Conservation (phyloP, 1,140 invertebrate species). For the Antheraea mylitta region DNA sequence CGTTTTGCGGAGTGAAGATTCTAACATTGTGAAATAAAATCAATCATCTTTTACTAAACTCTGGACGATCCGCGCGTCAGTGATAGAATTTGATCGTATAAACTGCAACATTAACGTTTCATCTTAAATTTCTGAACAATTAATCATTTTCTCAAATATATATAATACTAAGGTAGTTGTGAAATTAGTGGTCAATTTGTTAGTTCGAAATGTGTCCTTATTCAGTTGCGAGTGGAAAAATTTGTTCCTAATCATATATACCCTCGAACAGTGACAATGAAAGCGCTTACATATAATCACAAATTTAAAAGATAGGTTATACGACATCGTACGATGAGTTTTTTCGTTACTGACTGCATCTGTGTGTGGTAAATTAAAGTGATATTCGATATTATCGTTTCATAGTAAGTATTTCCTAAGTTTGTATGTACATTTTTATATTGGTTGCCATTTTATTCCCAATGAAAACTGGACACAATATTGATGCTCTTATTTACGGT, state of each 20-base stretch:
- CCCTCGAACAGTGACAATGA: conserved; percentile 29
- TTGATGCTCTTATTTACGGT: too few relatives aligned
- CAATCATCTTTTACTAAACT: conserved; percentile 13
- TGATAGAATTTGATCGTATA: not conserved
- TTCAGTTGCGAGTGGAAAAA: conserved; percentile 22
- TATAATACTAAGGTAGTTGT: not conserved
- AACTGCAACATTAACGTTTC: not conserved
- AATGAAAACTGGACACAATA: not conserved
- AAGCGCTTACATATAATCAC: conserved; percentile 35
- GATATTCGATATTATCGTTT: conserved; percentile 16
- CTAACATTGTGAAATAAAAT: conserved; percentile 27
- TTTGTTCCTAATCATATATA: conserved; percentile 20
- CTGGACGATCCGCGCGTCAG: not conserved
- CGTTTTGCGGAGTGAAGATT: conserved; percentile 1
- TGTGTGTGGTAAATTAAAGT: conserved; percentile 11
- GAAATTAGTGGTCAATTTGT: conserved; percentile 11
- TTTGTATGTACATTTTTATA: not conserved
- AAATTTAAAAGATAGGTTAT: conserved; percentile 35
- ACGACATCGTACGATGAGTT: not conserved
- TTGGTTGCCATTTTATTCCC: conserved; percentile 22
- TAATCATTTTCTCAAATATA: not conserved
- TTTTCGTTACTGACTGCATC: not conserved
- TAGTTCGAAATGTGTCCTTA: conserved; percentile 29
- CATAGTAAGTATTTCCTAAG: conserved; percentile 21
- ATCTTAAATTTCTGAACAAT: not conserved